Evolutionary conservation across 2,888 invertebrate genomes (phyloP), one percentile per base, ranked within the genome.

Genomic region (Iselma pallidipennis): DNA sequence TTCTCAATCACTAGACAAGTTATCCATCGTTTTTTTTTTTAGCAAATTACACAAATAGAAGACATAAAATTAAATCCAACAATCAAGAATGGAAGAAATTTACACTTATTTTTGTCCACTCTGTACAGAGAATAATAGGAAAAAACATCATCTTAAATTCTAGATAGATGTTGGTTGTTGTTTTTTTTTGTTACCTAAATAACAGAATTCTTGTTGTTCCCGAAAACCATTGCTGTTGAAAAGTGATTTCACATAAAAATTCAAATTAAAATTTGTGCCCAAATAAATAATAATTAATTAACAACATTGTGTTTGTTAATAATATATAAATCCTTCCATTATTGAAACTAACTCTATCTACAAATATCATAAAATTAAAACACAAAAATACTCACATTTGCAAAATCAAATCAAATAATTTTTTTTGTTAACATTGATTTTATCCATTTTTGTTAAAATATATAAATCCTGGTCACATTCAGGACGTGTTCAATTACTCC

Each of bases 401-500:
- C 6, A 16, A 29, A 56, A 33, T 29, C 49, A 56, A 55, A 55
- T 42, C 55, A 31, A 55, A 55, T 23, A 55, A 55, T 57, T 49
- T 49, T 51, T 51, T 52, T 37, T 25, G 37, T 14, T 21, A 45
- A 55, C 25, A 55, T 14, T 23, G 25, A 55, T 42, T 55, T 42
- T n/a, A 25, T 54, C 29, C 3, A n/a, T 31, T 31, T 37, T 12
- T 42, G 37, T 3, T 55, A 4, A 6, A 16, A 57, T n/a, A 37
- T 50, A 57, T 33, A 49, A 51, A 58, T 63, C 63, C 63, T 59
- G 63, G 63, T 63, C 63, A 59, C 28, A 54, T 49, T 57, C 63
- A 63, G 63, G 63, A 63, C 26, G 57, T 63, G 59, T 59, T 50
- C 26, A 58, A 37, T 58, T 62, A 62, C 57, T 10, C 19, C 51